Percentiles rank a stretch among this genome's conserved stretches.
These are phyloP conservation scores for Heterotilapia buettikoferi DNA, from an alignment of 2,113 vertebrate genomes.

Conservation along the genomic window DNA sequence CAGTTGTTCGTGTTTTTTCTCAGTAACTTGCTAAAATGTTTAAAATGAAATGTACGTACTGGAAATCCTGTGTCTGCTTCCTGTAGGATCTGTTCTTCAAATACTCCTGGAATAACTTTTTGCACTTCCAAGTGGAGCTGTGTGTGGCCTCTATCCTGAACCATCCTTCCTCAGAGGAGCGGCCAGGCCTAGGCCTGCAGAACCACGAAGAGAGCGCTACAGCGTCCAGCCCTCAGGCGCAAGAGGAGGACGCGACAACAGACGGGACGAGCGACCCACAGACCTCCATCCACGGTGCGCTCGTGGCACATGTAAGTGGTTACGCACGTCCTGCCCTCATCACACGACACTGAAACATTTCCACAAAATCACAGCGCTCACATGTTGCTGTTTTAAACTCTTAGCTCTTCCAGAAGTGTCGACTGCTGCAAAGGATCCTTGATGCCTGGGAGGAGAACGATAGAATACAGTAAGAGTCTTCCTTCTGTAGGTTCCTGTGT, in stretches of 20 bases:
- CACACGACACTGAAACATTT: not conserved
- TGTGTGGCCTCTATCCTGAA: conserved; percentile 89
- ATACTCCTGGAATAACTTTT: conserved; percentile 97
- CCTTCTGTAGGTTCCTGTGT: not conserved
- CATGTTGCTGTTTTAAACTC: not conserved
- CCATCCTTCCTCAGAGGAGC: conserved; percentile 74
- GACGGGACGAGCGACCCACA: conserved; percentile 21
- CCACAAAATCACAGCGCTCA: not conserved
- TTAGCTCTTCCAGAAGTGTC: conserved; percentile 93
- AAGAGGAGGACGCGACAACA: conserved; percentile 57
- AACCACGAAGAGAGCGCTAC: conserved; percentile 53
- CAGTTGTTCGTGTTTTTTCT: not conserved
- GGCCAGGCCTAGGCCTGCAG: conserved; percentile 47
- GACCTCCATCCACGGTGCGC: conserved; percentile 64
- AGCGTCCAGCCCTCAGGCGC: not conserved
- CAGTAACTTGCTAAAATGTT: not conserved
- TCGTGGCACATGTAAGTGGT: conserved; percentile 84
- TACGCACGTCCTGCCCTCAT: not conserved
- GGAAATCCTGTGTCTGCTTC: not conserved
- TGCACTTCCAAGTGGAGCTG: conserved; percentile 97
- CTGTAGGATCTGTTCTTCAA: conserved; percentile 95
- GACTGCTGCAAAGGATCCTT: conserved; percentile 88
- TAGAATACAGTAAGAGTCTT: conserved; percentile 83
- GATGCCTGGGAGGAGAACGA: conserved; percentile 97
- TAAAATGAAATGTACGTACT: not conserved